Base-by-base conservation (phyloP, 1,140 invertebrate genomes). In the Drosophila subobscura region DNA sequence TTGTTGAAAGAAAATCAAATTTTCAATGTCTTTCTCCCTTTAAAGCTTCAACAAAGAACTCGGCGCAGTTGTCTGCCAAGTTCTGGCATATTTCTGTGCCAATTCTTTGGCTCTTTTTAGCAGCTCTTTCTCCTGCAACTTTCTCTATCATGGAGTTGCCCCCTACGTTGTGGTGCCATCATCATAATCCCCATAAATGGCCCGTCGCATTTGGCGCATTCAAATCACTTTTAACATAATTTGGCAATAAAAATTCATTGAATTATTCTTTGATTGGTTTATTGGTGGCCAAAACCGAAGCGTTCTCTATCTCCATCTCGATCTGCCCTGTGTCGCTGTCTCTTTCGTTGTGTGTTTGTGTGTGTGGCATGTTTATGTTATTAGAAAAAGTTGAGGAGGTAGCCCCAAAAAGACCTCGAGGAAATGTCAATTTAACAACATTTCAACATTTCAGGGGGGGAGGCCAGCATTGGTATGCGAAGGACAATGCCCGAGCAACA, bases 141-240 rank as follows among this genome's bases (percentile, higher is more conserved):
- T 12, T 4, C 10, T 8, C 10, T 4, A 6, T 1, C 6, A 27
- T 6, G 6, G 22, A 12, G 5, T 10, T 58, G 14, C 3, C 44
- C 12, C 5, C 7, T 49, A 20, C 10, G 16, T 16, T 16, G 5
- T 41, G 12, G 0, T 10, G 51, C 51, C 55, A 73, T 72, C 25
- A 61, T 72, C 46, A 72, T 72, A 53, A 67, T 73, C 59, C 55
- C 33, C 37, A 29, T 23, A 50, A 75, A 76, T 76, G 45, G 61
- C 54, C 37, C 65, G 5, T 72, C 52, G 57, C 66, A 60, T 75
- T 81, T 77, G 64, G 49, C 59, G 73, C 79, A 79, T 84, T 84
- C 80, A 84, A 84, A 84, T 84, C 79, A 79, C 75, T 81, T 70
- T 81, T 84, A 79, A 84, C 79, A 84, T 84, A 84, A 84, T 84